Evolutionary conservation across 2,888 invertebrate species (phyloP), one percentile per base, ranked within the genome.

Genomic region (Perdita meconis): DNA sequence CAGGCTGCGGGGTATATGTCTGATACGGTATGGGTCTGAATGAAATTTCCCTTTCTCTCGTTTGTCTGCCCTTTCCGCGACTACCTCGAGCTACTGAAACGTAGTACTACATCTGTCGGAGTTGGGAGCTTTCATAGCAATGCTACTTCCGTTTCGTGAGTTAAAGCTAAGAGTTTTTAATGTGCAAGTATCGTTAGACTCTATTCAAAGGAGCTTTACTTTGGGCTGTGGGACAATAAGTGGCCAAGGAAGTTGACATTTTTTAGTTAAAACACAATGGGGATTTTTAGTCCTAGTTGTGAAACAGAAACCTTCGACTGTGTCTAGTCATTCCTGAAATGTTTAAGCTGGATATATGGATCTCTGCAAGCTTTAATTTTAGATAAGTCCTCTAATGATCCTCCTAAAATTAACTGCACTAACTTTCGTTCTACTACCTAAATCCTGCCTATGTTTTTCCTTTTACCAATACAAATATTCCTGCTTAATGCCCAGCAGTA

Each of bases 401-500:
- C n/a, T n/a, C n/a, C n/a, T n/a, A n/a, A n/a, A n/a, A n/a, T n/a
- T n/a, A n/a, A n/a, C n/a, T n/a, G n/a, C n/a, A n/a, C n/a, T n/a
- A n/a, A n/a, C n/a, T n/a, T 44, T 44, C 16, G 8, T 8, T 44
- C 44, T 44, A 44, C n/a, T 44, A 42, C 26, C n/a, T 5, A 40
- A 59, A 13, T 50, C 40, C n/a, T 19, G 26, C 16, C 61, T 34
- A 13, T 13, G 19, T 34, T 40, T 2, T 12, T n/a, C n/a, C 19
- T 10, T 59, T 13, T 22, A 2, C 10, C 34, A 2, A 10, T n/a
- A 10, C 12, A 40, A 36, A 34, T 38, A 24, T 16, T 24, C 5
- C 8, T n/a, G 64, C 16, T 42, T 65, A 76, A 76, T 75, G 74
- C 36, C 22, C 50, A 56, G 75, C 66, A 70, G 69, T 63, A 78